Conservation (phyloP, 2,797 vertebrate genomes). For the Fundulus diaphanus region DNA sequence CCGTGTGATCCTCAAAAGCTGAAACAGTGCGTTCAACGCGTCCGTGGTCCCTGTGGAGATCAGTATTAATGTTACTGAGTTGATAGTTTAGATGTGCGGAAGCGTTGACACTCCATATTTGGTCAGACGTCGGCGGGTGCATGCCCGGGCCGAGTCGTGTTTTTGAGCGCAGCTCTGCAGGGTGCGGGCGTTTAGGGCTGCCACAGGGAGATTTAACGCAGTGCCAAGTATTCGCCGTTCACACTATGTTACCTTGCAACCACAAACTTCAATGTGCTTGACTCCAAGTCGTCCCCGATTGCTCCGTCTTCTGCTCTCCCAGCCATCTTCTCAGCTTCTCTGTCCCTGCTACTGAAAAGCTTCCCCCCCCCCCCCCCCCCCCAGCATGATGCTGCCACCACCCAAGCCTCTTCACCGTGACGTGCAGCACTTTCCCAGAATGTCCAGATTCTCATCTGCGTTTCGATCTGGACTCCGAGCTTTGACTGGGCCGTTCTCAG, state of each 20-base stretch:
- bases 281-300: background rate
- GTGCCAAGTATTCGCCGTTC: background rate
- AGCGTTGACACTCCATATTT: conserved; percentile 32
- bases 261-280: background rate
- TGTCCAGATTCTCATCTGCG: too few species aligned
- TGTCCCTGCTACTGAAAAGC: background rate
- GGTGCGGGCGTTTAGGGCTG: conserved; percentile 29
- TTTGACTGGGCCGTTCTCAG: too few species aligned
- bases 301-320: too few species aligned
- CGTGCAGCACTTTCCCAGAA: too few species aligned
- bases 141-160: conserved; percentile 44
- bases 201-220: conserved; percentile 10
- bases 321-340: background rate
- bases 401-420: too few species aligned
- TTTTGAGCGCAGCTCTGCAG: conserved; percentile 38
- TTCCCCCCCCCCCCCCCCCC: background rate
- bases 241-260: background rate
- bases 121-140: conserved; percentile 28
- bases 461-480: too few species aligned
- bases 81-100: conserved; percentile 5
- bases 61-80: conserved; percentile 60
- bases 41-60: conserved; percentile 52
- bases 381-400: background rate
- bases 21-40: conserved; percentile 21
- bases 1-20: conserved; percentile 25